These are phyloP conservation scores for Aphaenogaster rudis DNA, from an alignment of 1,140 invertebrate genomes.

Conservation along the genomic window DNA sequence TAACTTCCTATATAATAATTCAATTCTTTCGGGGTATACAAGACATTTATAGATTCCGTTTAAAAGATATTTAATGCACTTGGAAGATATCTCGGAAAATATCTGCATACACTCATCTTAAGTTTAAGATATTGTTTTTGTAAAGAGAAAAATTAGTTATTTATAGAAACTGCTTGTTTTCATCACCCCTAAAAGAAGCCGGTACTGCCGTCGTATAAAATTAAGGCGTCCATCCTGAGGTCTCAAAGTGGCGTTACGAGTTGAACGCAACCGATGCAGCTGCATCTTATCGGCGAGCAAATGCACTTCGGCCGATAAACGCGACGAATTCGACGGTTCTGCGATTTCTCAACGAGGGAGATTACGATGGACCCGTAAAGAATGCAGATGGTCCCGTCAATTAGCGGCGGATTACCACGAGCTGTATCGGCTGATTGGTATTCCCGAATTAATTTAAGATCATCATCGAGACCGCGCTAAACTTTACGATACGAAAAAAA, in stretches of 20 bases:
- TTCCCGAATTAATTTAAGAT: slow-evolving; percentile 57
- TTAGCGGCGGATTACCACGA: slow-evolving; percentile 45
- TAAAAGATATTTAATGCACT: background rate
- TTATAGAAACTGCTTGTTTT: background rate
- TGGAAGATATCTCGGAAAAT: background rate
- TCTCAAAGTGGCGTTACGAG: slow-evolving; percentile 21
- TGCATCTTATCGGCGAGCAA: slow-evolving; percentile 54
- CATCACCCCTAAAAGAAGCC: background rate
- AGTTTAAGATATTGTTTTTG: background rate
- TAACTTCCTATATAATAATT: slow-evolving; percentile 10
- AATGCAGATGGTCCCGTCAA: slow-evolving; percentile 42
- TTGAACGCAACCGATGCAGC: slow-evolving; percentile 46
- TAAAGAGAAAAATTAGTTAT: background rate
- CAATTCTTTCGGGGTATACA: background rate
- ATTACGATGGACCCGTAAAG: slow-evolving; percentile 11
- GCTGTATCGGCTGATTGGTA: background rate
- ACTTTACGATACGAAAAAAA: background rate
- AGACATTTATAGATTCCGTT: background rate
- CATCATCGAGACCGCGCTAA: background rate
- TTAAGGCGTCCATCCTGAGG: slow-evolving; percentile 18
- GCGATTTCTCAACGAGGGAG: slow-evolving; percentile 52
- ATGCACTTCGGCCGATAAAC: slow-evolving; percentile 38
- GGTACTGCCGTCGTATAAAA: slow-evolving; percentile 15
- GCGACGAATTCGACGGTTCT: slow-evolving; percentile 20
- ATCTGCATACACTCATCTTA: background rate